These are phyloP conservation scores for Archegozetes longisetosus DNA, from an alignment of 1,140 invertebrate genomes.

Conservation along the genomic window DNA sequence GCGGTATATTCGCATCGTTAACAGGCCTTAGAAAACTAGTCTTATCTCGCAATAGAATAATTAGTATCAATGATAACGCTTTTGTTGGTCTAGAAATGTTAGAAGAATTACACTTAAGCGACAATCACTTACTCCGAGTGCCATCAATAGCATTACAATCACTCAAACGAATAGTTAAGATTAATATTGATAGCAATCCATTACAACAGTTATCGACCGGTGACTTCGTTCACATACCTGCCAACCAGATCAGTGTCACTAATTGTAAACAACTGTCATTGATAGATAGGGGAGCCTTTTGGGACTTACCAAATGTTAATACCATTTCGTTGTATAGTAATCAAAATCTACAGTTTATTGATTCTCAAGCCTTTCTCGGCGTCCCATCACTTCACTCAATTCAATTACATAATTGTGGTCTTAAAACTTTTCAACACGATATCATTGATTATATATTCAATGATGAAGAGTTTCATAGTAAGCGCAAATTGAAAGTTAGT, in stretches of 20 bases:
- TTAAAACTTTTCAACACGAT: not conserved
- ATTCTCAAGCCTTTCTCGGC: slow-evolving; percentile 29
- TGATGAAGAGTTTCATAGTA: not conserved
- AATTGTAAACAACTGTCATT: slow-evolving; percentile 28
- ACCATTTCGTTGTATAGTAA: slow-evolving; percentile 30
- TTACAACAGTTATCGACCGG: slow-evolving; percentile 31
- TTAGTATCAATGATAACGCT: slow-evolving; percentile 68
- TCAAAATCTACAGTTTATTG: slow-evolving; percentile 29
- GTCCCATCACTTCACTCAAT: slow-evolving; percentile 25
- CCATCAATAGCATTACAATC: slow-evolving; percentile 23
- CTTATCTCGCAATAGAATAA: slow-evolving; percentile 59
- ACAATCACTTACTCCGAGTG: slow-evolving; percentile 23
- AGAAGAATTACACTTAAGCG: slow-evolving; percentile 20
- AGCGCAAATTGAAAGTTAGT: not conserved
- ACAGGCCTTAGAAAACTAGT: slow-evolving; percentile 58
- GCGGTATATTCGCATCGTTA: slow-evolving; percentile 64
- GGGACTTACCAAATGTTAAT: slow-evolving; percentile 27
- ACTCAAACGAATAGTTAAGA: slow-evolving; percentile 40
- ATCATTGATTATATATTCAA: not conserved
- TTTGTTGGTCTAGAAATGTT: slow-evolving; percentile 52
- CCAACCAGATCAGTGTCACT: slow-evolving; percentile 27
- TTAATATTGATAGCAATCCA: slow-evolving; percentile 64
- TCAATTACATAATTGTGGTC: not conserved
- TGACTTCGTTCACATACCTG: slow-evolving; percentile 27
- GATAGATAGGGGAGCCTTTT: slow-evolving; percentile 30